These are phyloP conservation scores for Ptychodera flava DNA, from an alignment of 35 echinoderm and acorn worm genomes.

Conservation along the genomic window DNA sequence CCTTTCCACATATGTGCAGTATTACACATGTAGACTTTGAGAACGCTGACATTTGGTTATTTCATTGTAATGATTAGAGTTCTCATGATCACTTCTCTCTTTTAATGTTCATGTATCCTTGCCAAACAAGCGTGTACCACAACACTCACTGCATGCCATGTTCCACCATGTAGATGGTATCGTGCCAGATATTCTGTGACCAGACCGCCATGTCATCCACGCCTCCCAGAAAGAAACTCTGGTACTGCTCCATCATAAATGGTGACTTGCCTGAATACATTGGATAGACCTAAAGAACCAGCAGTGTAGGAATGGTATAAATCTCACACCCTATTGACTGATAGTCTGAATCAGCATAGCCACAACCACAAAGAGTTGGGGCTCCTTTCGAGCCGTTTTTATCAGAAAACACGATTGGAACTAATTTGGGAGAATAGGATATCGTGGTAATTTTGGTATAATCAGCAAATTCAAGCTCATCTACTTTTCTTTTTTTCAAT, in stretches of 20 bases:
- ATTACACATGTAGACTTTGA: background rate
- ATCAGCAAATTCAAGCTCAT: no score
- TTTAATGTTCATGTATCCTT: background rate
- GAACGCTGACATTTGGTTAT: background rate
- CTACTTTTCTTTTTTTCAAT: no score
- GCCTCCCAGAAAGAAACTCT: conserved; percentile 49
- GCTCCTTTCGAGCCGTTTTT: no score
- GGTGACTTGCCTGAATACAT: conserved; percentile 34
- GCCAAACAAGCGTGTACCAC: background rate
- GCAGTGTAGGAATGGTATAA: background rate
- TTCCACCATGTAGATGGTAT: conserved; percentile 38
- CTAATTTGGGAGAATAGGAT: no score
- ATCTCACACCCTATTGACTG: background rate
- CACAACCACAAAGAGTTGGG: no score
- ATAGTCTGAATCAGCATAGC: no score
- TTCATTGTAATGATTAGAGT: background rate
- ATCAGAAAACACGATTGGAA: no score
- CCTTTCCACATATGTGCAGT: background rate
- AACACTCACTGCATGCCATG: conserved; percentile 40
- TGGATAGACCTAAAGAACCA: background rate
- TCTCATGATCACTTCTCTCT: background rate
- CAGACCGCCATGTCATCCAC: conserved; percentile 51
- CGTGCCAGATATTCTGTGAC: conserved; percentile 48
- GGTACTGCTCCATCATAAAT: conserved; percentile 47
- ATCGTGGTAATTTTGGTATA: no score